phyloP scores from a whole-genome alignment of 1,140 invertebrate species.

The Dufourea novaeangliae region DNA sequence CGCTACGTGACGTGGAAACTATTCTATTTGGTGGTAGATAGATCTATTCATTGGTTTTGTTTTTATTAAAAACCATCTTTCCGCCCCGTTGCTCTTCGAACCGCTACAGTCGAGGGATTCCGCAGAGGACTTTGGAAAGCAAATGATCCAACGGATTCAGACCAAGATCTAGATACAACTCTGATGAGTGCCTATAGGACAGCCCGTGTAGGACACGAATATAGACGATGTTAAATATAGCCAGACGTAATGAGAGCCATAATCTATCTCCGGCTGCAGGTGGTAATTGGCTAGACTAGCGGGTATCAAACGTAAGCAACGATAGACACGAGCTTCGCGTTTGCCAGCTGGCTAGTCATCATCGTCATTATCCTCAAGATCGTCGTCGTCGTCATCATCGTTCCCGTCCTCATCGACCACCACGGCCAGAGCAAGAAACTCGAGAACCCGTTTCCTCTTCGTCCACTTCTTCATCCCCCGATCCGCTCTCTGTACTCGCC shows the following conservation, averaged over 20 bases:
- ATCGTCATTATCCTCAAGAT: conserved; percentile 46
- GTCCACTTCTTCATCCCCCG: not conserved
- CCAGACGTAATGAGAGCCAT: conserved; percentile 50
- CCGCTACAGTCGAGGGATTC: not conserved
- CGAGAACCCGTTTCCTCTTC: conserved; percentile 54
- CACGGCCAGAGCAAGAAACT: conserved; percentile 55
- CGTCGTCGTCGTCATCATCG: conserved; percentile 20
- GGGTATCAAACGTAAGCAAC: conserved; percentile 37
- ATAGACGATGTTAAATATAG: conserved; percentile 58
- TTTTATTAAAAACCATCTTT: not conserved
- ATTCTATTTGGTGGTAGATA: too few relatives aligned
- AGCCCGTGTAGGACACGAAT: conserved; percentile 17
- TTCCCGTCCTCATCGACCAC: conserved; percentile 8
- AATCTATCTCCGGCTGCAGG: conserved; percentile 51
- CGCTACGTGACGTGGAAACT: too few relatives aligned
- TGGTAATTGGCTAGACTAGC: conserved; percentile 52
- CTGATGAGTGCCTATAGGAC: not conserved
- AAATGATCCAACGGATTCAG: not conserved
- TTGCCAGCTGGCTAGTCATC: conserved; percentile 28
- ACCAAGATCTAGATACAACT: conserved; percentile 18
- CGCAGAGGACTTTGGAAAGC: too few relatives aligned
- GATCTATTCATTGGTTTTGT: too few relatives aligned
- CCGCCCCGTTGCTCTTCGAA: conserved; percentile 6
- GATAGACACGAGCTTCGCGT: conserved; percentile 21
- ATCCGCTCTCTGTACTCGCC: not conserved